Percentiles rank a stretch among this genome's conserved stretches.
Conservation (phyloP, 1,140 invertebrate species). For the Apis dorsata region DNA sequence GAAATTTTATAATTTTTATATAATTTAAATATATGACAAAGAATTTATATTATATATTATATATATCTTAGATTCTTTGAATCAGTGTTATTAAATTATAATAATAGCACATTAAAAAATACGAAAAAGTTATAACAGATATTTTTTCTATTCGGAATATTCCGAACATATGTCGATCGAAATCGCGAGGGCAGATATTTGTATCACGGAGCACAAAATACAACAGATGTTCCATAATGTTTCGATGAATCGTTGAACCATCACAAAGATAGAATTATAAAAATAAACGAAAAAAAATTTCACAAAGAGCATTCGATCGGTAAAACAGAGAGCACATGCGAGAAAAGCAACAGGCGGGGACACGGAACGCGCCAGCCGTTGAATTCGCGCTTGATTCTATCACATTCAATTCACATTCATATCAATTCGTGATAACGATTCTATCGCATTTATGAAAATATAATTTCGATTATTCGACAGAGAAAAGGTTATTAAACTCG, state of each 20-base stretch:
- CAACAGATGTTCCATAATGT: slow-evolving; percentile 13
- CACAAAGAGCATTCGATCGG: slow-evolving; percentile 12
- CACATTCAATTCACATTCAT: neutral
- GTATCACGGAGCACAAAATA: neutral
- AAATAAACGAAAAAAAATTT: slow-evolving; percentile 4
- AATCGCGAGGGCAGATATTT: neutral
- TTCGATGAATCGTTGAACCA: neutral
- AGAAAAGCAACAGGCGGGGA: slow-evolving; percentile 41
- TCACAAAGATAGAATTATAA: neutral
- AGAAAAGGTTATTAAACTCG: slow-evolving; percentile 30
- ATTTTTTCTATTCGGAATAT: neutral
- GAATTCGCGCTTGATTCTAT: neutral
- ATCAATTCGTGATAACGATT: neutral
- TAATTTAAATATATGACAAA: no score
- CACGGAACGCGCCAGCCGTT: neutral
- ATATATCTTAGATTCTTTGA: no score
- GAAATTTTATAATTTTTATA: no score
- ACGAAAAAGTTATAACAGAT: neutral
- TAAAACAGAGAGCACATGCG: slow-evolving; percentile 21
- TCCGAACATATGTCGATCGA: slow-evolving; percentile 2
- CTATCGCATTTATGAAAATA: slow-evolving; percentile 8
- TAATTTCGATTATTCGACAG: slow-evolving; percentile 12
- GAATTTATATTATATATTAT: no score
- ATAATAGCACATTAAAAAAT: neutral
- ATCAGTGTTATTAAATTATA: neutral